Conservation (phyloP, 2,888 invertebrate species). For the Coremacera marginata region DNA sequence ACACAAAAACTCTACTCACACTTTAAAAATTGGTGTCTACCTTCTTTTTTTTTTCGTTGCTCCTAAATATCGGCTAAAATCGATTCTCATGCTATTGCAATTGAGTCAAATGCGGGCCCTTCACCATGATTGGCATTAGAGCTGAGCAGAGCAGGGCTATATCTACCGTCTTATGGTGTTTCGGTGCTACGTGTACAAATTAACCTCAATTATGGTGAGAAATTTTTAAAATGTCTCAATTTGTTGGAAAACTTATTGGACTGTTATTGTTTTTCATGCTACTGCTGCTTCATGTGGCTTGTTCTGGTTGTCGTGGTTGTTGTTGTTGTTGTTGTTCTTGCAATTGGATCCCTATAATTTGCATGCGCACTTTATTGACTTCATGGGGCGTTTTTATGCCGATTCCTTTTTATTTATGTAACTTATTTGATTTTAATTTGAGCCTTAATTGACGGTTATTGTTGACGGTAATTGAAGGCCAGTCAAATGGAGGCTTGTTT, state of each 20-base stretch:
- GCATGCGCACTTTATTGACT: slow-evolving; percentile 63
- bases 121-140: background rate
- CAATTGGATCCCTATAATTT: slow-evolving; percentile 64
- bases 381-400: slow-evolving; percentile 39
- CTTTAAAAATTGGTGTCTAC: background rate
- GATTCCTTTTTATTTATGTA: slow-evolving; percentile 57
- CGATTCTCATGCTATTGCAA: slow-evolving; percentile 7
- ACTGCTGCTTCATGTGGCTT: background rate
- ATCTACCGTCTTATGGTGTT: background rate
- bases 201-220: slow-evolving; percentile 41
- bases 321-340: slow-evolving; percentile 18
- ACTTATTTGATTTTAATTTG: slow-evolving; percentile 68
- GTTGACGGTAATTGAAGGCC: slow-evolving; percentile 38
- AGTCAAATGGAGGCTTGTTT: slow-evolving; percentile 24
- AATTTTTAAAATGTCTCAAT: slow-evolving; percentile 42
- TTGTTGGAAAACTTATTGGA: slow-evolving; percentile 35
- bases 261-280: slow-evolving; percentile 17
- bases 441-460: slow-evolving; percentile 60
- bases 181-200: slow-evolving; percentile 25
- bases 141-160: background rate
- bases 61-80: slow-evolving; percentile 15
- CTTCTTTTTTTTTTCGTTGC: background rate
- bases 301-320: background rate
- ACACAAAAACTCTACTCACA: background rate
- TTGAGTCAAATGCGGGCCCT: background rate